Percentiles rank a stretch among this genome's conserved stretches.
Evolutionary conservation across 1,140 invertebrate genomes (phyloP).

Genomic region (Uloborus diversus): DNA sequence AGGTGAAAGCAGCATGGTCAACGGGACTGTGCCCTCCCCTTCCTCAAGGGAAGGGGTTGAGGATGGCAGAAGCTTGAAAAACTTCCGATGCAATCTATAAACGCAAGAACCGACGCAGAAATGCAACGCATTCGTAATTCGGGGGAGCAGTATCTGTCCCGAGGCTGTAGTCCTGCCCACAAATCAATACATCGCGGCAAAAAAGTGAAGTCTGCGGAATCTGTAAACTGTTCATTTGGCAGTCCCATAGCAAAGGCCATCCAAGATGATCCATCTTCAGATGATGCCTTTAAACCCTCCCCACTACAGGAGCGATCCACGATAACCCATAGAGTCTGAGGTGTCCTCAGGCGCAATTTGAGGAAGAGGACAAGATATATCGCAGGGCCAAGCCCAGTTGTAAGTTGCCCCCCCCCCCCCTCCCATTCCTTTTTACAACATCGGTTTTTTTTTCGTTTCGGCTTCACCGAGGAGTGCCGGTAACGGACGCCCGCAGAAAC

Average conservation of each 20-base stretch:
- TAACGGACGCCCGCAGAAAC: constrained; percentile 25
- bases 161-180: background rate
- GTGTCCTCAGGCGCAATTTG: background rate
- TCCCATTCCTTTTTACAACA: background rate
- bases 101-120: too few relatives aligned
- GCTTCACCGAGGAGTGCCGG: constrained; percentile 34
- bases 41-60: too few relatives aligned
- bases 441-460: too few relatives aligned
- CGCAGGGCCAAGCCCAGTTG: constrained; percentile 5
- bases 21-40: too few relatives aligned
- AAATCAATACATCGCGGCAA: constrained; percentile 7
- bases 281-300: background rate
- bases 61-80: too few relatives aligned
- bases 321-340: background rate
- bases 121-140: too few relatives aligned
- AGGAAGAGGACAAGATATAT: background rate
- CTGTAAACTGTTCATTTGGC: constrained; percentile 34
- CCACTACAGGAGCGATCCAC: background rate
- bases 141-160: too few relatives aligned
- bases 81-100: too few relatives aligned
- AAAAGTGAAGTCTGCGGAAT: constrained; percentile 11
- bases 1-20: too few relatives aligned
- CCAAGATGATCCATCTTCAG: constrained; percentile 19
- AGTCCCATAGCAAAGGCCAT: constrained; percentile 17
- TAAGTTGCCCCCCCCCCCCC: background rate